Percentiles rank a stretch among this genome's conserved stretches.
These are phyloP conservation scores for Eremophila alpestris DNA, from an alignment of 2,797 vertebrate species.

Conservation along the genomic window DNA sequence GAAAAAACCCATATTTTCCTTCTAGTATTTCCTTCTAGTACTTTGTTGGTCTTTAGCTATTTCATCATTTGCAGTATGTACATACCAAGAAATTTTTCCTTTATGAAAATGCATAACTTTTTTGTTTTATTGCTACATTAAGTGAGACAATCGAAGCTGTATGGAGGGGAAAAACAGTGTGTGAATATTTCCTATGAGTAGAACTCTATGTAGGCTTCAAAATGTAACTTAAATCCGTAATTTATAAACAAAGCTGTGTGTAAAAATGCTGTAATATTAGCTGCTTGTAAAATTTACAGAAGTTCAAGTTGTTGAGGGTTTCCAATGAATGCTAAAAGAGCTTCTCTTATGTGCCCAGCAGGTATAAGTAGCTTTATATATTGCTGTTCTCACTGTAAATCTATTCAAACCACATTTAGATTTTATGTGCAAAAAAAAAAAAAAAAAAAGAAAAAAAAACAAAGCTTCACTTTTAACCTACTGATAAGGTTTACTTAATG, in stretches of 20 bases:
- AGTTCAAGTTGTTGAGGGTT: constrained; percentile 78
- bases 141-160: constrained; percentile 66
- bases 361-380: constrained; percentile 87
- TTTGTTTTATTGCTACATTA: constrained; percentile 43
- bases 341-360: constrained; percentile 84
- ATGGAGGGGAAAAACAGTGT: not conserved
- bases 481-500: constrained; percentile 57
- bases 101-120: constrained; percentile 14
- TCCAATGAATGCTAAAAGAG: constrained; percentile 84
- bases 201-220: constrained; percentile 71
- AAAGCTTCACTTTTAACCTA: constrained; percentile 69
- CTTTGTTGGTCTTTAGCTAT: constrained; percentile 40
- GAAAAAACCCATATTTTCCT: not conserved
- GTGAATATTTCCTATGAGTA: constrained; percentile 68
- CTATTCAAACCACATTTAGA: constrained; percentile 81
- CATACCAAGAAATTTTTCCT: constrained; percentile 40
- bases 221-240: constrained; percentile 83
- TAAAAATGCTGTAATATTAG: constrained; percentile 87
- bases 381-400: constrained; percentile 87
- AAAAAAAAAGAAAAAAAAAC: no score
- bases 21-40: constrained; percentile 27
- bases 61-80: constrained; percentile 14
- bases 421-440: constrained; percentile 75
- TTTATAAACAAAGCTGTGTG: constrained; percentile 73
- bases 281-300: constrained; percentile 88